phyloP scores from a whole-genome alignment of 1,140 invertebrate species.

The Drosophila ogumai region DNA sequence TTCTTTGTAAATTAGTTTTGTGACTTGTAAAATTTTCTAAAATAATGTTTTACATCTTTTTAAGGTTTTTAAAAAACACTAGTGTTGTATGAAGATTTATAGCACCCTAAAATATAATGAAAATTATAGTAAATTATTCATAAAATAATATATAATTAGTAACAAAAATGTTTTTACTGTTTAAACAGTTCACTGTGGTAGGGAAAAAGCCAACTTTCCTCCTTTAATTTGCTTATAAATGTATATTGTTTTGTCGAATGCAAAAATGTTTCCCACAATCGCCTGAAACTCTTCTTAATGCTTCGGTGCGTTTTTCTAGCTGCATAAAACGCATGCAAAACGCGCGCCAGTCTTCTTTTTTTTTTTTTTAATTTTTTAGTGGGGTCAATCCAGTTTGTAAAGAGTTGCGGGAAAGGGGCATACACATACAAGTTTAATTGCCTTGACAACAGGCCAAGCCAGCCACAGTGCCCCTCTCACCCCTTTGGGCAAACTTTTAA shows the following conservation, averaged over 20 bases:
- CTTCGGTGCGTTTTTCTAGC: constrained; percentile 63
- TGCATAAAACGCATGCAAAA: constrained; percentile 46
- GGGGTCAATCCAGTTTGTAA: constrained; percentile 39
- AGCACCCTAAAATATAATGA: neutral
- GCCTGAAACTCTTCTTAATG: constrained; percentile 53
- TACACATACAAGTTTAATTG: constrained; percentile 57
- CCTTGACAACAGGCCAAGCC: constrained; percentile 28
- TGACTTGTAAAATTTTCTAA: too few relatives aligned
- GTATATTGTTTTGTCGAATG: constrained; percentile 59
- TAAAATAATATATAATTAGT: neutral
- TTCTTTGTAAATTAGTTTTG: too few relatives aligned
- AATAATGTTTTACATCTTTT: too few relatives aligned
- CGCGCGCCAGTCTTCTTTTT: constrained; percentile 10
- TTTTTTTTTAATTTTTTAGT: neutral
- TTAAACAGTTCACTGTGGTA: neutral
- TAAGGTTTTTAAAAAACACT: too few relatives aligned
- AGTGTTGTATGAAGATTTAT: too few relatives aligned
- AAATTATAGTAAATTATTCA: neutral
- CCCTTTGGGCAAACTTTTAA: constrained; percentile 37
- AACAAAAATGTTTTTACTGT: neutral
- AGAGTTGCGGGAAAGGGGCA: constrained; percentile 2
- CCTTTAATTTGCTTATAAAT: constrained; percentile 41
- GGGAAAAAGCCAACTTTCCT: constrained; percentile 6
- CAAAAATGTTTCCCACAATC: constrained; percentile 44
- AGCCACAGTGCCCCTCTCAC: neutral